Evolutionary conservation across 64 coral and sea anemone genomes (phyloP), one percentile per base, ranked within the genome.

Genomic region (Cladopsammia gracilis): DNA sequence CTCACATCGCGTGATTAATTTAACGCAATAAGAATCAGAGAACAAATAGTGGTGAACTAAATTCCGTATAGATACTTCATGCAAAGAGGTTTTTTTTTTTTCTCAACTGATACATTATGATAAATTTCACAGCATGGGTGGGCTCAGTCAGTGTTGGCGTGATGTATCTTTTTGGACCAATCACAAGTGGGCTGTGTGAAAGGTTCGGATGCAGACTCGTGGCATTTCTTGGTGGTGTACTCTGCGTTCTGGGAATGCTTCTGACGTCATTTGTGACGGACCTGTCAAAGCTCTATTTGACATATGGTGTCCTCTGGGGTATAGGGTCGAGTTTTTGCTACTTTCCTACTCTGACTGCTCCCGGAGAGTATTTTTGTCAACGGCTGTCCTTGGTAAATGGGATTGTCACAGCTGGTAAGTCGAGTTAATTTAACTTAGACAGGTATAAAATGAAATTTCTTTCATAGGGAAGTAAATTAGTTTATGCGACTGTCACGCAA

Each of bases 241-340:
- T 96, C 23, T 96, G 95, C 64, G 56, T 82, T 8, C 86, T 96
- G 77, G 95, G 95, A 79, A 85, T 96, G 90, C 81, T 96, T 23
- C 78, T 93, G 62, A 96, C 95, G 52, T 93, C 95, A 80, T 96
- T 89, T 61, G 95, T 93, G 10, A 89, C 92, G 18, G 95, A 96
- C 53, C 57, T 96, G 4, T 65, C 70, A 15, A 96, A 89, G 81
- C 90, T 96, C 45, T 96, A 96, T 47, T 73, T 96, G 24, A 93
- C 95, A 25, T 96, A 96, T 61, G 89, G 95, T n/a, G 18, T 96
- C 71, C 62, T 96, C 0, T 96, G 95, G 95, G 95, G 95, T 20
- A 64, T 96, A 64, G 95, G 95, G 77, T 93, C 95, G 57, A 96
- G 95, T 22, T 91, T 96, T 34, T 93, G 95, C 70, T 96, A 96